These are phyloP conservation scores for Erebia epiphron DNA, from an alignment of 2,888 invertebrate genomes.

Conservation along the genomic window DNA sequence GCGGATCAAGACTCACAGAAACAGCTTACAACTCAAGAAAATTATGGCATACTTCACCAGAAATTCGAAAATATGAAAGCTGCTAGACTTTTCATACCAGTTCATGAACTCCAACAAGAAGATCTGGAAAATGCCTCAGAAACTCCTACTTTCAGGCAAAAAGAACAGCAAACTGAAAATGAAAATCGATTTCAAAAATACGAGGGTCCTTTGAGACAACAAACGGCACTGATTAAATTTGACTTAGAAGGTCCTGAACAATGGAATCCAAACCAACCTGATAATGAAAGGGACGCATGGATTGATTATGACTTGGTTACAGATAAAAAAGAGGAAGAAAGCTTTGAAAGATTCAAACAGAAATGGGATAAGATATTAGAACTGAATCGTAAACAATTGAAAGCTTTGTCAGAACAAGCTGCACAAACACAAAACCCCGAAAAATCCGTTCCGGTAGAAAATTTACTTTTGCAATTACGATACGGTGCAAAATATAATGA, in stretches of 20 bases:
- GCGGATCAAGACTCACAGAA: conserved; percentile 1
- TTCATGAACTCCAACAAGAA: conserved; percentile 6
- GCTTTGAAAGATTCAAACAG: conserved; percentile 35
- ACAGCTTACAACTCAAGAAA: conserved; percentile 25
- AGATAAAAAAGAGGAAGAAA: conserved; percentile 36
- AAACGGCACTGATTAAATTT: not conserved
- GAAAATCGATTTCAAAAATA: not conserved
- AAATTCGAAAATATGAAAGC: conserved; percentile 27
- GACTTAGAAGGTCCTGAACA: not conserved
- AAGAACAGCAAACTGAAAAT: conserved; percentile 12
- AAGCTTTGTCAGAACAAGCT: conserved; percentile 30
- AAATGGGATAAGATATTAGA: conserved; percentile 40
- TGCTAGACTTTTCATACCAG: conserved; percentile 12
- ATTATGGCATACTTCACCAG: conserved; percentile 26
- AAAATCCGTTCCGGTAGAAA: conserved; percentile 23
- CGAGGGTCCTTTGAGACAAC: not conserved
- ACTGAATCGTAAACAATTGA: conserved; percentile 41
- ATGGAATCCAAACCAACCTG: not conserved
- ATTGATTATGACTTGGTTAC: conserved; percentile 41
- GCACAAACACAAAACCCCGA: conserved; percentile 23
- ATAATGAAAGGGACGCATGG: conserved; percentile 35
- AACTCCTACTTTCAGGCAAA: conserved; percentile 3
- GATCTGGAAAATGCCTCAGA: not conserved
- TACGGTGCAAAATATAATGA: conserved; percentile 57
- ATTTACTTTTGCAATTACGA: conserved; percentile 47